These are phyloP conservation scores for Holacanthella duospinosa DNA, from an alignment of 2,888 invertebrate species.

Conservation along the genomic window DNA sequence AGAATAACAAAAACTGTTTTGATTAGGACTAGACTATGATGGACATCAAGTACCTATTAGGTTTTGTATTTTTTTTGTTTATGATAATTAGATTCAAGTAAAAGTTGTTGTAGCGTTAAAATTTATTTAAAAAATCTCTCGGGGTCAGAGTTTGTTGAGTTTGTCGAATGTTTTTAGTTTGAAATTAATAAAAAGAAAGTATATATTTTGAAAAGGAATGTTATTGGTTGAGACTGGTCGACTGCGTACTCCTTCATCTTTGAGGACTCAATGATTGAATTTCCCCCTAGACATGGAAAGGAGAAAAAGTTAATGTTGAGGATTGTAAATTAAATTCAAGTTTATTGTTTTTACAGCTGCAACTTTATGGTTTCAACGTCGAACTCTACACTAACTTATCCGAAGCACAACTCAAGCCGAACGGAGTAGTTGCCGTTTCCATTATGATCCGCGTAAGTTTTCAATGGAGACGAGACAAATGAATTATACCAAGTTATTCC, in stretches of 20 bases:
- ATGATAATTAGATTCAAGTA: too few species aligned
- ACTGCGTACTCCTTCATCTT: constrained; percentile 7
- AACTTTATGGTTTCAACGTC: constrained; percentile 91
- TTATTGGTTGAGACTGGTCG: constrained; percentile 16
- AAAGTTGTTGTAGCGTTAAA: too few species aligned
- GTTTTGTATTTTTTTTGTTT: too few species aligned
- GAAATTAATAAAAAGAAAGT: too few species aligned
- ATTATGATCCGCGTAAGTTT: constrained; percentile 76
- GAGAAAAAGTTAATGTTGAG: background rate
- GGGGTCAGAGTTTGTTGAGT: too few species aligned
- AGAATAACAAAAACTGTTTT: too few species aligned
- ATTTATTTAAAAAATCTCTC: too few species aligned
- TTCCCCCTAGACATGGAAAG: background rate
- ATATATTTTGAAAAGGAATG: constrained; percentile 24
- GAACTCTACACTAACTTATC: constrained; percentile 94
- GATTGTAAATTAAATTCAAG: constrained; percentile 17
- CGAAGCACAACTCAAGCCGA: constrained; percentile 90
- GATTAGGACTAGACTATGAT: too few species aligned
- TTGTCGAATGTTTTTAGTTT: too few species aligned
- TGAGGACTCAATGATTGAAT: background rate
- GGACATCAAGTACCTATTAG: too few species aligned
- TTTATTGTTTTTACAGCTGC: constrained; percentile 59
- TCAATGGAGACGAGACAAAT: background rate
- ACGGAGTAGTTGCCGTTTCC: constrained; percentile 88
- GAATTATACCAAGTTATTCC: background rate